Evolutionary conservation across 2,888 invertebrate genomes (phyloP).

Genomic region (Andrena minutula): DNA sequence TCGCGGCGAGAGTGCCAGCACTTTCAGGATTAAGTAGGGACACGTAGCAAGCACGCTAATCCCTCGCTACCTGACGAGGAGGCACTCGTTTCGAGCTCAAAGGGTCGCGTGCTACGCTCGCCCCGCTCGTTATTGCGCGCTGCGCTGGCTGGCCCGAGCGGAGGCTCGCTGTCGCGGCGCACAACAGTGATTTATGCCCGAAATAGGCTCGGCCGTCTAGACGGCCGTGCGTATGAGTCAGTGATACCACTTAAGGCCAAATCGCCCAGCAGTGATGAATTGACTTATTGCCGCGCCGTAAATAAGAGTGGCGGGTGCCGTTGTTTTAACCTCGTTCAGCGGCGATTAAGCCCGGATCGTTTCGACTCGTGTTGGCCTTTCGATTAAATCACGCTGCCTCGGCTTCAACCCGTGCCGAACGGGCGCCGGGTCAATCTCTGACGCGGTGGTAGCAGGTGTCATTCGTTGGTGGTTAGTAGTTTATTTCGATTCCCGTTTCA

Average conservation of each 20-base stretch:
- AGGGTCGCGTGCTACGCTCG: constrained; percentile 67
- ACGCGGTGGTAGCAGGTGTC: too few relatives aligned
- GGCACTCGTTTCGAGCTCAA: constrained; percentile 52
- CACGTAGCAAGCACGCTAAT: constrained; percentile 40
- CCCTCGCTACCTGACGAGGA: constrained; percentile 39
- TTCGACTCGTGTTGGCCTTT: constrained; percentile 30
- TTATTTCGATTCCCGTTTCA: not conserved
- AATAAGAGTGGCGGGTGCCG: constrained; percentile 61
- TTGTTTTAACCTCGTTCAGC: constrained; percentile 54
- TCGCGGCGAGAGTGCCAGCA: not conserved
- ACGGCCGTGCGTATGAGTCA: constrained; percentile 60
- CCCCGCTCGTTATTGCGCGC: constrained; percentile 71
- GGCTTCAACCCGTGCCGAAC: not conserved
- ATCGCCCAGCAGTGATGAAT: constrained; percentile 60
- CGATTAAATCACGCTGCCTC: not conserved
- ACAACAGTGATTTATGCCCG: constrained; percentile 66
- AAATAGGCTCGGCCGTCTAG: constrained; percentile 57
- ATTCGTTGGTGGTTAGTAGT: too few relatives aligned
- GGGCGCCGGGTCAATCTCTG: too few relatives aligned
- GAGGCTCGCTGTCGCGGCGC: constrained; percentile 21
- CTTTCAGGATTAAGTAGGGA: constrained; percentile 28
- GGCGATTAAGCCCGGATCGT: constrained; percentile 39
- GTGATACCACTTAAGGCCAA: constrained; percentile 63
- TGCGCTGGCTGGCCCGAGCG: constrained; percentile 35
- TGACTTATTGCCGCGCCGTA: constrained; percentile 62